phyloP scores from a whole-genome alignment of 1,140 invertebrate species.

The Drosophila busckii region DNA sequence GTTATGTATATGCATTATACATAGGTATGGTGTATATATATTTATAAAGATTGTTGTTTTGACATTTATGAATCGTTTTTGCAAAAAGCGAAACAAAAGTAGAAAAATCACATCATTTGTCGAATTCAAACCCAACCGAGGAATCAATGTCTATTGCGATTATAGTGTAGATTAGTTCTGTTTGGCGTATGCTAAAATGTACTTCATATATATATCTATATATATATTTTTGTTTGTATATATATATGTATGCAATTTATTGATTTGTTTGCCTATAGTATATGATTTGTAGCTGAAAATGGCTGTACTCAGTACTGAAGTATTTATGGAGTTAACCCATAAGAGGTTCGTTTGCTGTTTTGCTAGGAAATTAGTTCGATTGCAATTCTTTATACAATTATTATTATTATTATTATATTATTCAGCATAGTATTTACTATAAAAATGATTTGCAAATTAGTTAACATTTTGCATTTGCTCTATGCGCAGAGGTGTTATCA shows the following conservation, averaged over 20 bases:
- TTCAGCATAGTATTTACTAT: too few relatives aligned
- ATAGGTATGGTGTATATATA: conserved; percentile 47
- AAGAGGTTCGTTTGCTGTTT: conserved; percentile 24
- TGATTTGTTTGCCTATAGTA: too few relatives aligned
- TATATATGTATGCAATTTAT: conserved; percentile 1
- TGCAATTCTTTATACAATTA: conserved; percentile 8
- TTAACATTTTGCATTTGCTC: too few relatives aligned
- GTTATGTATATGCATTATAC: conserved; percentile 49
- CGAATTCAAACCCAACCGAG: conserved; percentile 26
- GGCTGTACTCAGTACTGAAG: not conserved
- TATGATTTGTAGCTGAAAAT: not conserved
- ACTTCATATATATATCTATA: conserved; percentile 26
- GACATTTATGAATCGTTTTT: conserved; percentile 40
- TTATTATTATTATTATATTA: conserved; percentile 1
- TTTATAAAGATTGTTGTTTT: conserved; percentile 60
- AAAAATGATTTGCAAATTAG: too few relatives aligned
- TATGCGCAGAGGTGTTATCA: too few relatives aligned
- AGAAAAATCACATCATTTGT: conserved; percentile 60
- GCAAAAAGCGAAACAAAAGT: conserved; percentile 60
- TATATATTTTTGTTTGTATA: conserved; percentile 2
- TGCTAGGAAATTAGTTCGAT: conserved; percentile 24
- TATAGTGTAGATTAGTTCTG: conserved; percentile 43
- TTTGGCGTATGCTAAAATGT: conserved; percentile 46
- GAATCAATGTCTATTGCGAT: too few relatives aligned
- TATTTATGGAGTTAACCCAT: not conserved